Base-by-base conservation (phyloP, 2,797 vertebrate species). In the Tiaroga cobitis region DNA sequence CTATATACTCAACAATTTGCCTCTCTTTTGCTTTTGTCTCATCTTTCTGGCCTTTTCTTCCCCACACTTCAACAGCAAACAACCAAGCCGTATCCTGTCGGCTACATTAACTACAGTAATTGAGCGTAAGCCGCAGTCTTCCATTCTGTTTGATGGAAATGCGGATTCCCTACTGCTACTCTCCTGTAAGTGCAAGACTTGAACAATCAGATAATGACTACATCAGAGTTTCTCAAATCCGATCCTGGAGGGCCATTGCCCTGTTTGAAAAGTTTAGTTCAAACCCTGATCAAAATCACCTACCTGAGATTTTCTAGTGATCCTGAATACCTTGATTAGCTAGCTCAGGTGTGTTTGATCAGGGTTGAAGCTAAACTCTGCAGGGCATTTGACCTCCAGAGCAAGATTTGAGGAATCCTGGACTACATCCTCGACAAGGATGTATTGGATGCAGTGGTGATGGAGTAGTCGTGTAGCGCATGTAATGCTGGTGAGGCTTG, bases 171-270 rank as follows among this genome's bases (percentile, higher is more conserved):
- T 13, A 46, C 13, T 29, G 26, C 69, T 73, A 10, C 54, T 70
- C 37, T 43, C 13, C 15, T 74, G 46, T 82, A 49, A n/a, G 5
- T 63, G 69, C 37, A 74, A 74, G 5, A 46, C 56, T 63, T 82
- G 29, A 8, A 49, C 54, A 74, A 26, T 49, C 59, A 74, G 26
- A 82, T n/a, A 65, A 82, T 69, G 29, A 82, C 70, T 82, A n/a
- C 26, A 49, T 63, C 54, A 49, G 46, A 49, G 46, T 49, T 49
- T 6, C 46, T 49, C 15, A 49, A 49, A 49, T 49, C 46, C 5
- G 15, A 49, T 49, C 46, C 43, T 46, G 43, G 43, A 46, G 11
- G 43, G 43, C 43, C 3, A 46, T 46, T 46, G 10, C 43, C 43
- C 43, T 46, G 43, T 13, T n/a, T n/a, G n/a, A n/a, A 43, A 1